Evolutionary conservation across 2,888 invertebrate species (phyloP).

Genomic region (Ophraella communa): DNA sequence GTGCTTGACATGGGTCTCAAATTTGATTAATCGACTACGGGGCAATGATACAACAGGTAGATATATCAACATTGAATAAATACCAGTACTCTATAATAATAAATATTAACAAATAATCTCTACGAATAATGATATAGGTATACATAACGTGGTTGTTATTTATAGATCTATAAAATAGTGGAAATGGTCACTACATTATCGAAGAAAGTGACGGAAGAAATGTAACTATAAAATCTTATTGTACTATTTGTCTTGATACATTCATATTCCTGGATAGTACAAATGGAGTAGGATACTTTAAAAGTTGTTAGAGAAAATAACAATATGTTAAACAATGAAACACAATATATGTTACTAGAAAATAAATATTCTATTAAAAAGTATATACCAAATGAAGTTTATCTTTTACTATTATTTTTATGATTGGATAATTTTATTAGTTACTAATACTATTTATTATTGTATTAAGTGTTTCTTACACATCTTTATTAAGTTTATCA

Average conservation of each 20-base stretch:
- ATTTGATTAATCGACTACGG: conserved; percentile 41
- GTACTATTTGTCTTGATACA: conserved; percentile 4
- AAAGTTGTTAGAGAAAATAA: conserved; percentile 1
- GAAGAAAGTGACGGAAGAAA: conserved; percentile 14
- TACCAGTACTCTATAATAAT: conserved; percentile 1
- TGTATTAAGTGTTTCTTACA: no score
- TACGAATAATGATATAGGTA: neutral
- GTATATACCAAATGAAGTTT: no score
- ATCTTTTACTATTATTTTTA: no score
- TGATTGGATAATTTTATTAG: no score
- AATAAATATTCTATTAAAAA: no score
- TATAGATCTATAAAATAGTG: conserved; percentile 15
- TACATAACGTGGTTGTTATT: conserved; percentile 8
- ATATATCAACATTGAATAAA: conserved; percentile 16
- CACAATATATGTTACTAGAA: neutral
- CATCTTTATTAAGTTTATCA: no score
- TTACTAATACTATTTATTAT: no score
- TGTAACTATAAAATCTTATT: conserved; percentile 20
- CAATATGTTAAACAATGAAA: neutral
- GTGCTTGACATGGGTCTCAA: conserved; percentile 42
- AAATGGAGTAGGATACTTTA: conserved; percentile 1
- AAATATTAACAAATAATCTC: conserved; percentile 9
- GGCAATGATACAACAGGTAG: conserved; percentile 25
- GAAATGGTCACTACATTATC: conserved; percentile 19
- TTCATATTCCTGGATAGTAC: conserved; percentile 8